Evolutionary conservation across 1,140 invertebrate species (phyloP), one percentile per base, ranked within the genome.

Genomic region (Nasonia vitripennis): DNA sequence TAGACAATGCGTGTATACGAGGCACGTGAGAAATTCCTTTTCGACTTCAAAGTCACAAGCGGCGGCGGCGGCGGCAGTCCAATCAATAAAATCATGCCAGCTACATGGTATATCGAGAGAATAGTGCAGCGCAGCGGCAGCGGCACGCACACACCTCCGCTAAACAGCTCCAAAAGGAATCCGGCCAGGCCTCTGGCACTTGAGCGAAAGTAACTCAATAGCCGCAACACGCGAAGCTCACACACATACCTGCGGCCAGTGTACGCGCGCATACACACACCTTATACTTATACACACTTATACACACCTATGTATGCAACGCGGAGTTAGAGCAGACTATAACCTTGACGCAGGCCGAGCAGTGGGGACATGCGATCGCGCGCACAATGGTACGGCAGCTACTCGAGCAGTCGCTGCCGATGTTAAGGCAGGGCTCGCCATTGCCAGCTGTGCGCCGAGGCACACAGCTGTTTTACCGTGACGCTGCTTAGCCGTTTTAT

Each of bases 121-220:
- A 45, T n/a, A 62, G 55, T 20, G 55, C 48, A 62, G 55, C 3
- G 55, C 14, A 62, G 55, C 17, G 20, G 55, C 17, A n/a, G 55
- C 14, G 4, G 3, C 55, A 62, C 17, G 17, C 55, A 62, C 6
- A 62, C 55, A n/a, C 17, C 55, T 62, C 6, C 55, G 55, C 55
- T 62, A 62, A 62, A 62, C 55, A 62, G 55, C 17, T 62, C 55
- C 55, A n/a, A 62, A 62, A 62, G 55, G 55, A 62, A 62, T 62
- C 55, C 55, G 55, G 55, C 55, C 55, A 62, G 55, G 55, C 55
- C 55, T 62, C 55, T 62, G 55, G 20, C 55, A 62, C 55, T 62
- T n/a, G 55, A 62, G 55, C 55, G 55, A 62, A 62, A 62, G 55
- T 62, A 62, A 62, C 55, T 62, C 55, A 62, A n/a, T 62, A n/a